Evolutionary conservation across 2,797 vertebrate species (phyloP), one percentile per base, ranked within the genome.

Genomic region (Toxotes lorentzi): DNA sequence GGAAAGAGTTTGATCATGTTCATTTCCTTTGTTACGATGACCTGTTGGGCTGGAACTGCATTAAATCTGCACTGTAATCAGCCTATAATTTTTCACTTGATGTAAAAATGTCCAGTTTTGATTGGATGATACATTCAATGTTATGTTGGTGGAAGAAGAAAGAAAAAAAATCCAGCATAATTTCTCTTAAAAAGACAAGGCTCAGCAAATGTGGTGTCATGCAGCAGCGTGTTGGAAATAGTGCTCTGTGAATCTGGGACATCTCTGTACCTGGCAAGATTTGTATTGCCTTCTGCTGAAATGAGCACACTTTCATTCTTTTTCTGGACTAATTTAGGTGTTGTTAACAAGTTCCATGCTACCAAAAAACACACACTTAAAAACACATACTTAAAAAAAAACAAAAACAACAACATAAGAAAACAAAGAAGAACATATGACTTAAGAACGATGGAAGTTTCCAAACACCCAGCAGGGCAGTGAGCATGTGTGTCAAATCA

Each of bases 401-500:
- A n/a, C n/a, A n/a, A n/a, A n/a, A n/a, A n/a, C n/a, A n/a, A n/a
- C n/a, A 35, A 58, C 75, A 81, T 23, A 24, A 53, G 6, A 60
- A 40, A 16, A 16, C 41, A 38, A 19, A 81, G 76, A 76, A 84
- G n/a, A 64, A 41, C 67, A 41, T 68, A 58, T 66, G 56, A 86
- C 67, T 76, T 32, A 2, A 3, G 32, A 56, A 56, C 1, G 27
- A 19, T 14, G 21, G 78, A 84, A 76, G 84, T 92, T 89, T 82
- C 65, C 85, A 80, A 84, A 87, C 78, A 81, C 67, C 79, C 73
- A 88, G 88, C 70, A 78, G 85, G 87, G 87, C 90, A 91, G 86
- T 75, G 77, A 82, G 77, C 74, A 84, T 81, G 71, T 88, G 85
- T 88, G 76, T 89, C 78, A 90, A 91, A 93, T 95, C 92, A 93